These are phyloP conservation scores for Pelobates fuscus DNA, from an alignment of 2,113 vertebrate genomes.

Conservation along the genomic window DNA sequence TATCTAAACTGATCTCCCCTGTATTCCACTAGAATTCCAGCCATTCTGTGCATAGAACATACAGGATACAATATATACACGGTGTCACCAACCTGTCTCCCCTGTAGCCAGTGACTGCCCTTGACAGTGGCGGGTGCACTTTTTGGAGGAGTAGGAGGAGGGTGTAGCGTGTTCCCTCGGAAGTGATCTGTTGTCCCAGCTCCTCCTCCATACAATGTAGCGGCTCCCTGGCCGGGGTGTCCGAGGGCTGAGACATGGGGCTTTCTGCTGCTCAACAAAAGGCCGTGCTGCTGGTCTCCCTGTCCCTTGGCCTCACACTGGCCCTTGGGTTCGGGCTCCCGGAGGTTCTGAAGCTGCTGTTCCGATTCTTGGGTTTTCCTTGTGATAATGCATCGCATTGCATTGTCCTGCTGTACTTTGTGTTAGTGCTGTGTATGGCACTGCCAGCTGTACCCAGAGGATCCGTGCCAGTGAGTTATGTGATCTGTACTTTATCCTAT, in stretches of 20 bases:
- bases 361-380: conserved; percentile 61
- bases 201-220: neutral
- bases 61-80: too few relatives aligned
- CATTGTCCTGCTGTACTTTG: conserved; percentile 65
- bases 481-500: too few relatives aligned
- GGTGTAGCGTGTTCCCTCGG: conserved; percentile 3
- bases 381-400: conserved; percentile 67
- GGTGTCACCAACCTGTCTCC: neutral
- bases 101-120: neutral
- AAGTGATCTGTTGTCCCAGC: conserved; percentile 9
- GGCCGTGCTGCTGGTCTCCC: conserved; percentile 50
- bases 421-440: conserved; percentile 67
- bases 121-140: neutral
- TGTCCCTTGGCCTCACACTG: conserved; percentile 68
- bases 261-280: conserved; percentile 45
- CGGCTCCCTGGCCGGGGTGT: neutral
- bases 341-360: conserved; percentile 55
- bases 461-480: conserved; percentile 66
- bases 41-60: too few relatives aligned
- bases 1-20: too few relatives aligned
- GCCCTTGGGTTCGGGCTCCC: conserved; percentile 72
- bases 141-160: neutral
- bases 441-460: conserved; percentile 71
- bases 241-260: neutral
- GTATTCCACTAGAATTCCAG: too few relatives aligned